Base-by-base conservation (phyloP, 2,797 vertebrate genomes). In the Leptatherina wallacei region DNA sequence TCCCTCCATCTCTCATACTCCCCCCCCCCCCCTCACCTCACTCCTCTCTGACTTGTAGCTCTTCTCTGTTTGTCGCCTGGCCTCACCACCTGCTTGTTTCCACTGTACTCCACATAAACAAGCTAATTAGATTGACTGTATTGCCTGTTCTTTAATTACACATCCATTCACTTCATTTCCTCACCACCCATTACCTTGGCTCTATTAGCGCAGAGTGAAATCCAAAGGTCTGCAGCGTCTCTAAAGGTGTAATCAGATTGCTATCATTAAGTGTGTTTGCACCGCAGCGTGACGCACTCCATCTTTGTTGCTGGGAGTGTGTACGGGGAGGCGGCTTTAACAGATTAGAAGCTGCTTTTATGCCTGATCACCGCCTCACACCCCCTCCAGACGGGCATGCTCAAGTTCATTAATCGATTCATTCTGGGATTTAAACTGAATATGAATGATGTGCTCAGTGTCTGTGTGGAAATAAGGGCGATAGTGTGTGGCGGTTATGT, bases 81-180 rank as follows among this genome's bases (percentile, higher is more conserved):
- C 69, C 78, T 67, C 42, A 57, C 62, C 58, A 42, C 33, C 71
- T 77, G 78, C 78, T 82, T 72, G 35, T 65, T 72, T 68, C 74
- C 69, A 80, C 76, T 79, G 80, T 78, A 52, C 3, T 36, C 1
- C 87, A 79, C 84, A 82, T 77, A 89, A 90, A 89, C 88, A 86
- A 86, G 87, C 85, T 88, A 88, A 90, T 92, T 91, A 89, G 84
- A 85, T 63, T 13, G 81, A 85, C 81, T 80, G 79, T 60, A 85
- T 90, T 44, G 14, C 78, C 77, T 71, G 64, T 83, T 84, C 78
- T 82, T 86, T 91, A 86, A 91, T 91, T 84, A 86, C 80, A 86
- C 80, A 79, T 82, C 83, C 80, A 86, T 86, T 88, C 81, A 89
- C 79, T 83, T 89, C 72, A 82, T 89, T 83, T 81, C 69, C 80